Base-by-base conservation (phyloP, 2,888 invertebrate species). In the Agrotis segetum region DNA sequence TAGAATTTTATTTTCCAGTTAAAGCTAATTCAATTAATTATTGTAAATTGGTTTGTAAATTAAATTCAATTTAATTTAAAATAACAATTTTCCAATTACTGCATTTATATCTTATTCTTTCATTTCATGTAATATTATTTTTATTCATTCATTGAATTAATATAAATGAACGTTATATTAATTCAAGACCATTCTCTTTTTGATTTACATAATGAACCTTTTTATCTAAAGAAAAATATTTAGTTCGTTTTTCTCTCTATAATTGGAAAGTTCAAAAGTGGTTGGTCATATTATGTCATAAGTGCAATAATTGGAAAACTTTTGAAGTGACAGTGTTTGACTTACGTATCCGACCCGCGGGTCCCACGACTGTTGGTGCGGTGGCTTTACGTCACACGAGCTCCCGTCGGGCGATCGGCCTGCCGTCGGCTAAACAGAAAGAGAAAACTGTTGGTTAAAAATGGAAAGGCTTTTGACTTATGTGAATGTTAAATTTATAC, bases 291-390 rank as follows among this genome's bases (percentile, higher is more conserved):
- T 19, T 34, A 14, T 1, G 13, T 14, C 0, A 19, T 56, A 56
- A 62, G 34, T 63, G 55, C 62, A 85, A 72, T 85, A 74, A 85
- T 81, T 84, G 78, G 62, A 72, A 85, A 79, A 68, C 50, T 9
- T 59, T 52, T 53, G 21, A 44, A 34, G 7, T 71, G 19, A 40
- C 0, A 17, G n/a, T 60, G 49, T 53, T 24, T 19, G n/a, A 95
- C 96, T 95, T 89, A 96, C 96, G 82, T 96, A 96, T 89, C 96
- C 96, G 83, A 96, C 96, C 84, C 96, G 89, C 2, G 96, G 96
- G 82, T 96, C 96, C 96, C 96, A 96, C 2, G 95, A 94, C 88
- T 96, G 96, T 74, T 96, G 96, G 77, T 96, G 96, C 0, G 95
- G 95, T 0, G 95, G 96, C 86, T 96, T 96, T 3, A 96, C 94